These are phyloP conservation scores for Micoletzkya japonica DNA, from an alignment of 2,888 invertebrate genomes.

Conservation along the genomic window DNA sequence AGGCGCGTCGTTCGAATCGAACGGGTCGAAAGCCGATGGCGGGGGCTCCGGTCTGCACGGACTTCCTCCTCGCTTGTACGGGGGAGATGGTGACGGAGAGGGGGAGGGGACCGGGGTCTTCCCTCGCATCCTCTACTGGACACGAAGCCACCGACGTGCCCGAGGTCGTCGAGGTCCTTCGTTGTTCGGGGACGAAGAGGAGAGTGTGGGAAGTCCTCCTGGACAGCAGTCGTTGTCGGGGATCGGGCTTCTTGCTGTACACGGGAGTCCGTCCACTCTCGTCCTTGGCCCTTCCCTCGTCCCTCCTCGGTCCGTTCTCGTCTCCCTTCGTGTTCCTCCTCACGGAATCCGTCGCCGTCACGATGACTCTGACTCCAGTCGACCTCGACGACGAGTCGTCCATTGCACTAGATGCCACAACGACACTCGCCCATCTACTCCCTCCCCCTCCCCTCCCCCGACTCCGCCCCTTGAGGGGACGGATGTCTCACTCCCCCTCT, in stretches of 20 bases:
- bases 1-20: slow-evolving; percentile 56
- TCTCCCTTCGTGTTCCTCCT: no score
- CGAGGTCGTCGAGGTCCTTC: slow-evolving; percentile 53
- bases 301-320: slow-evolving; percentile 23
- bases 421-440: slow-evolving; percentile 34
- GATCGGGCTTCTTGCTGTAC: slow-evolving; percentile 46
- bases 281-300: background rate
- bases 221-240: slow-evolving; percentile 38
- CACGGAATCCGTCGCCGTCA: slow-evolving; percentile 26
- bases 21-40: slow-evolving; percentile 57
- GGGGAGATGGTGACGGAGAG: slow-evolving; percentile 31
- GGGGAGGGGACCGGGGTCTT: slow-evolving; percentile 30
- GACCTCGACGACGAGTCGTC: background rate
- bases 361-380: slow-evolving; percentile 26
- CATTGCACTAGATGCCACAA: slow-evolving; percentile 16
- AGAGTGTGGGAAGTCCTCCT: slow-evolving; percentile 55
- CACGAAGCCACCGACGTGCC: slow-evolving; percentile 54
- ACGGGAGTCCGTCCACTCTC: slow-evolving; percentile 21
- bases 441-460: background rate
- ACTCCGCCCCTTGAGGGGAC: slow-evolving; percentile 7
- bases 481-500: slow-evolving; percentile 9
- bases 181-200: slow-evolving; percentile 54
- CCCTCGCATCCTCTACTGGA: slow-evolving; percentile 44
- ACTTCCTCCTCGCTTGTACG: slow-evolving; percentile 42
- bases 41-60: slow-evolving; percentile 59